Conservation (phyloP, 2,113 vertebrate species). For the Bubo blakistoni region DNA sequence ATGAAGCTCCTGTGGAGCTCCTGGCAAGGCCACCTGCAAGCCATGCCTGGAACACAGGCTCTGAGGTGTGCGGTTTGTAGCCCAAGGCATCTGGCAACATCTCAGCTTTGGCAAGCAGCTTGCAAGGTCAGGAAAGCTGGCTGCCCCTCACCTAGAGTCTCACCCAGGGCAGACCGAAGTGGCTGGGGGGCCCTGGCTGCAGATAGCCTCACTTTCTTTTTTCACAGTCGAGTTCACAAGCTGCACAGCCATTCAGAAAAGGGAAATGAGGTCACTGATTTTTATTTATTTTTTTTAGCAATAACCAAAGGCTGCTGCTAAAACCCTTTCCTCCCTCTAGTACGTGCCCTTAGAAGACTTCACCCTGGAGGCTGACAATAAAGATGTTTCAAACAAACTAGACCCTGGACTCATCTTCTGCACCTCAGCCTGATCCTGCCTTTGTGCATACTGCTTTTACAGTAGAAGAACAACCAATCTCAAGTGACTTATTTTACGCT, state of each 20-base stretch:
- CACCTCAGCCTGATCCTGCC: not conserved
- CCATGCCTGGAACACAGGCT: not conserved
- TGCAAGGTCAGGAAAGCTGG: not conserved
- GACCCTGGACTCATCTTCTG: not conserved
- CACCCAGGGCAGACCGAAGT: not conserved
- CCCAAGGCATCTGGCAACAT: not conserved
- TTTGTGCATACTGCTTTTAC: not conserved
- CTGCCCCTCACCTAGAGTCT: not conserved
- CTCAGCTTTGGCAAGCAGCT: not conserved
- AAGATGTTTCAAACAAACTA: not conserved
- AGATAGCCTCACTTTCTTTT: not conserved
- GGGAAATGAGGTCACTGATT: not conserved
- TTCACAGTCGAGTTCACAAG: not conserved
- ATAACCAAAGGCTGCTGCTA: not conserved
- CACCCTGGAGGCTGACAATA: not conserved
- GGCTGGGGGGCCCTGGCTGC: not conserved
- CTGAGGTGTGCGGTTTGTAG: not conserved
- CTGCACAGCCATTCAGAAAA: not conserved
- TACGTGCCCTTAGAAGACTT: not conserved
- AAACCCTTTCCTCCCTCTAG: not conserved
- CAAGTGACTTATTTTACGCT: conserved; percentile 30
- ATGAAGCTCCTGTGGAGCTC: not conserved
- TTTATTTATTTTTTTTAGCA: not conserved
- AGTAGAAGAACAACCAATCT: not conserved
- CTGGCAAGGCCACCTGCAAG: not conserved